Percentiles rank a stretch among this genome's conserved stretches.
Conservation (phyloP, 2,888 invertebrate species). For the Hypomecis punctinalis region DNA sequence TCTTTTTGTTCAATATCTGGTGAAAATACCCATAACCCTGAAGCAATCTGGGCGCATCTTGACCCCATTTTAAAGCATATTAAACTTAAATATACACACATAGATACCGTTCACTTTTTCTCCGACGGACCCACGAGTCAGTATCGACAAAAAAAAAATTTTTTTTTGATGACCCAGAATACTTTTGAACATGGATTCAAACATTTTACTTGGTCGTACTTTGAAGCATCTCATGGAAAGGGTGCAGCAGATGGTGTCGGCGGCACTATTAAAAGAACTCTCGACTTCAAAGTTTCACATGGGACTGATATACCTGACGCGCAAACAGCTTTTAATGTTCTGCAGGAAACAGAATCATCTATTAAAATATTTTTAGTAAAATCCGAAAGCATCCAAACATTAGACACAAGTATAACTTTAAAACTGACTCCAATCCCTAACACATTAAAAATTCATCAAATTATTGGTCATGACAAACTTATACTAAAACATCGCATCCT, state of each 20-base stretch:
- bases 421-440: no score
- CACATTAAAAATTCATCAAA: no score
- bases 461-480: no score
- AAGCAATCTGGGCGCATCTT: constrained; percentile 28
- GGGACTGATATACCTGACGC: neutral
- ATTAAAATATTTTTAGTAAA: neutral
- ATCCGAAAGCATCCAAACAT: no score
- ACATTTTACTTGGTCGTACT: neutral
- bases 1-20: constrained; percentile 31
- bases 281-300: neutral
- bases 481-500: no score
- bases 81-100: constrained; percentile 13
- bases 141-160: constrained; percentile 35
- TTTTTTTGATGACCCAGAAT: constrained; percentile 7
- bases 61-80: constrained; percentile 20
- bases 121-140: constrained; percentile 33
- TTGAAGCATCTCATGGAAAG: neutral
- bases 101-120: constrained; percentile 14
- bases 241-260: neutral
- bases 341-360: neutral
- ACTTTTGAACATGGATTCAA: neutral
- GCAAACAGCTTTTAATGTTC: neutral
- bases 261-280: neutral
- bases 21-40: constrained; percentile 19
- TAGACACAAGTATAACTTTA: no score